Percentiles rank a stretch among this genome's conserved stretches.
phyloP scores from a whole-genome alignment of 2,888 invertebrate genomes.

The Timema cristinae region DNA sequence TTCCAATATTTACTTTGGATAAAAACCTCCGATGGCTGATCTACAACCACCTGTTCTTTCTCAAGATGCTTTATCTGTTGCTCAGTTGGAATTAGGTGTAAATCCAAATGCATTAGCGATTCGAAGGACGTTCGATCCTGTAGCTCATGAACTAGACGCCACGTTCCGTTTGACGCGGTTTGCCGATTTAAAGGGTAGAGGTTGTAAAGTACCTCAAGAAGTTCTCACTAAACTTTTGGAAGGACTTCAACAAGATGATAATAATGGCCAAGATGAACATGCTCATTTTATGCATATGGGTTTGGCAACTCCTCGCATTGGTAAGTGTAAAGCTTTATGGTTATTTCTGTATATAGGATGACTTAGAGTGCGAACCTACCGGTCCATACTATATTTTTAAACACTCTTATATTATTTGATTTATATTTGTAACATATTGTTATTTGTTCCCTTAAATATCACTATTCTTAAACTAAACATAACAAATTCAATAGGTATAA shows the following conservation, averaged over 20 bases:
- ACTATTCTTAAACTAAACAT: too few species aligned
- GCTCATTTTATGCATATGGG: slow-evolving; percentile 81
- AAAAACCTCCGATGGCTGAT: slow-evolving; percentile 49
- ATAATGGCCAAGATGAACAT: slow-evolving; percentile 72
- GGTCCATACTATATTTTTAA: too few species aligned
- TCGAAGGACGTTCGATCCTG: slow-evolving; percentile 62
- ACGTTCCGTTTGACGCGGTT: slow-evolving; percentile 91
- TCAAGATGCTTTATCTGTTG: slow-evolving; percentile 78
- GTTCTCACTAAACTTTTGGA: slow-evolving; percentile 72
- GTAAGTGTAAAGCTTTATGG: slow-evolving; percentile 38
- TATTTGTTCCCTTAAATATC: too few species aligned
- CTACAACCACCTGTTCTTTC: slow-evolving; percentile 62
- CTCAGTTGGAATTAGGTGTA: slow-evolving; percentile 89
- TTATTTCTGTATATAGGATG: too few species aligned
- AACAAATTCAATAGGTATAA: too few species aligned
- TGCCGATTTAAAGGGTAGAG: slow-evolving; percentile 89
- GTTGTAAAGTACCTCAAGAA: slow-evolving; percentile 93
- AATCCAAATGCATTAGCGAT: slow-evolving; percentile 70
- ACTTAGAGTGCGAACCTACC: too few species aligned
- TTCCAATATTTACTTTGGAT: not conserved
- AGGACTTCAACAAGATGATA: slow-evolving; percentile 50
- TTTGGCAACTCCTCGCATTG: slow-evolving; percentile 66
- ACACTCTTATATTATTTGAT: too few species aligned
- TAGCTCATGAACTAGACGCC: slow-evolving; percentile 83
- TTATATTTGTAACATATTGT: too few species aligned